Evolutionary conservation across 1,140 invertebrate species (phyloP), one percentile per base, ranked within the genome.

Genomic region (Drosophila sturtevanti): DNA sequence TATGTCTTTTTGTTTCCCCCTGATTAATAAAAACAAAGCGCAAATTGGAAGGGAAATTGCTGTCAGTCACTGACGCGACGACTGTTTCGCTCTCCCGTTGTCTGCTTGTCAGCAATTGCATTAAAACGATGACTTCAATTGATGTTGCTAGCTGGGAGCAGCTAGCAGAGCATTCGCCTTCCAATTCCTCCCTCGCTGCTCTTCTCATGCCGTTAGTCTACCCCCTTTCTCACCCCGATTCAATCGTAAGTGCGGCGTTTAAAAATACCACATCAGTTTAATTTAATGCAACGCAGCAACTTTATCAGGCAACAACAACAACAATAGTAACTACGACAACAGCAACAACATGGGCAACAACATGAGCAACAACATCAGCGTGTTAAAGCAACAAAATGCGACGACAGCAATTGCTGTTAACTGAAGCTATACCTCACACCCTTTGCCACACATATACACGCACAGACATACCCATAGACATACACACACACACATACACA

Each of bases 281-380:
- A 89, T 80, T 89, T 89, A 89, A 84, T 89, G 84, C 84, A 89
- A 89, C 80, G 79, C 84, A 84, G 84, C 84, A 89, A 77, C 77
- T 89, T 87, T 77, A 87, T 79, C 76, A 87, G 77, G 69, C 74
- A 74, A 58, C 78, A 87, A 27, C 70, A 77, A 24, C 70, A 73
- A 55, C 60, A 68, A 18, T 41, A 79, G 18, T 60, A 69, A 61
- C 68, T 59, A 14, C 38, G 16, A 41, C 35, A 11, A 2, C 38
- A 41, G 16, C 38, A 41, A 41, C n/a, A n/a, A n/a, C n/a, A n/a
- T n/a, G n/a, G 77, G 69, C 74, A 74, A 58, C 78, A 87, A 27
- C 70, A 77, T 18, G 65, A 73, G 48, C 60, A 48, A 48, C 41
- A 48, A 9, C 6, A 44, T 2, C 41, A 9, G 41, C 16, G 41